phyloP scores from a whole-genome alignment of 1,140 invertebrate genomes.

The Prorops nasuta region DNA sequence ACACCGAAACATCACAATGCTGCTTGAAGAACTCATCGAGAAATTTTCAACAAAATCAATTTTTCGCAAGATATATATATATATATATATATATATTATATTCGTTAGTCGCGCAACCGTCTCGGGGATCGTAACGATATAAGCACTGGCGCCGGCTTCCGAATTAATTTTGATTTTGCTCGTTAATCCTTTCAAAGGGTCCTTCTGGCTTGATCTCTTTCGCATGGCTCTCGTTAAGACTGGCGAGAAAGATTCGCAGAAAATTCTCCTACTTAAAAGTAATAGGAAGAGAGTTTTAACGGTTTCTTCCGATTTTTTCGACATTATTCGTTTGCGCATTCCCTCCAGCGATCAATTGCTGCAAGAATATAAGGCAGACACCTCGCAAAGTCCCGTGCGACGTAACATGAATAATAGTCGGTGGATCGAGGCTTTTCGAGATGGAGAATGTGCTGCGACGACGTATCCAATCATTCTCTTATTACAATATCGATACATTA shows the following conservation, averaged over 20 bases:
- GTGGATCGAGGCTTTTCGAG: neutral
- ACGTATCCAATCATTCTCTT: conserved; percentile 53
- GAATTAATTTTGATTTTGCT: conserved; percentile 4
- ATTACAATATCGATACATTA: conserved; percentile 55
- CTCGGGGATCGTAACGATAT: too few relatives aligned
- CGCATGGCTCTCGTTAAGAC: too few relatives aligned
- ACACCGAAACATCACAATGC: conserved; percentile 15
- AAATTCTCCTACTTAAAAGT: too few relatives aligned
- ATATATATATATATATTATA: too few relatives aligned
- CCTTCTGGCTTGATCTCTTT: conserved; percentile 1
- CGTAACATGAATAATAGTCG: conserved; percentile 29
- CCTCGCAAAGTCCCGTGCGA: conserved; percentile 35
- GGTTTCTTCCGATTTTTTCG: too few relatives aligned
- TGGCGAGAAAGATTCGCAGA: too few relatives aligned
- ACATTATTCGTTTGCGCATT: too few relatives aligned
- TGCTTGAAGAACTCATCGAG: too few relatives aligned
- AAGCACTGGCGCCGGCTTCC: too few relatives aligned
- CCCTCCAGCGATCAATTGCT: neutral
- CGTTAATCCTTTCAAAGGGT: conserved; percentile 9
- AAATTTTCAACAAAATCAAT: neutral
- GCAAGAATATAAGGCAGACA: conserved; percentile 40
- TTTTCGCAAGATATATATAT: too few relatives aligned
- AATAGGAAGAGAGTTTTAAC: too few relatives aligned
- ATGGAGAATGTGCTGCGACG: conserved; percentile 27
- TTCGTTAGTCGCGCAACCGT: too few relatives aligned